Evolutionary conservation across 2,888 invertebrate genomes (phyloP).

Genomic region (Catocala fraxini): DNA sequence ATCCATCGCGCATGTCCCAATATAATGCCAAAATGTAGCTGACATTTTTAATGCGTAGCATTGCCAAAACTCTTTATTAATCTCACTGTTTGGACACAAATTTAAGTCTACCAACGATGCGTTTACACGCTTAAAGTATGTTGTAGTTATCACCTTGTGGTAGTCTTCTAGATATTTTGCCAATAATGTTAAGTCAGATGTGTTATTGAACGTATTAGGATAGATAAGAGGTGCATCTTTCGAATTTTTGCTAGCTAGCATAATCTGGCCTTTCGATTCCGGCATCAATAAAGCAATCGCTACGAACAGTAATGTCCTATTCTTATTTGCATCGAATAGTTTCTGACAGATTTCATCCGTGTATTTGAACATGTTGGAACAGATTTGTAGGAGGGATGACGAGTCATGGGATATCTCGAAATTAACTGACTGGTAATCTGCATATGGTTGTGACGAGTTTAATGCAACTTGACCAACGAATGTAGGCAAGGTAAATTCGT

Average conservation of each 20-base stretch:
- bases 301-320: conserved; percentile 20
- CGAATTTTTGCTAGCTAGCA: conserved; percentile 29
- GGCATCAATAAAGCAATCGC: conserved; percentile 41
- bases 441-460: conserved; percentile 37
- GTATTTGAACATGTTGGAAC: conserved; percentile 50
- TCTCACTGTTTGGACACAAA: conserved; percentile 32
- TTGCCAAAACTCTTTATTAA: conserved; percentile 41
- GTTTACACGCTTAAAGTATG: conserved; percentile 42
- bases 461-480: conserved; percentile 39
- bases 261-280: conserved; percentile 43
- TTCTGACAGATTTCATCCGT: conserved; percentile 51
- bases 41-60: conserved; percentile 62
- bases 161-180: conserved; percentile 51
- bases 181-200: conserved; percentile 48
- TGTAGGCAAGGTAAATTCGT: conserved; percentile 40
- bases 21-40: conserved; percentile 90
- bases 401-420: conserved; percentile 44
- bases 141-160: conserved; percentile 45
- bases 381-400: conserved; percentile 43
- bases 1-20: conserved; percentile 92
- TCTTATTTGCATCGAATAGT: conserved; percentile 30
- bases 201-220: conserved; percentile 21
- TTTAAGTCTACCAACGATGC: conserved; percentile 46
- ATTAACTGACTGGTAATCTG: conserved; percentile 53
- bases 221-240: conserved; percentile 33